phyloP scores from a whole-genome alignment of 2,888 invertebrate species.

The Plutella xylostella region DNA sequence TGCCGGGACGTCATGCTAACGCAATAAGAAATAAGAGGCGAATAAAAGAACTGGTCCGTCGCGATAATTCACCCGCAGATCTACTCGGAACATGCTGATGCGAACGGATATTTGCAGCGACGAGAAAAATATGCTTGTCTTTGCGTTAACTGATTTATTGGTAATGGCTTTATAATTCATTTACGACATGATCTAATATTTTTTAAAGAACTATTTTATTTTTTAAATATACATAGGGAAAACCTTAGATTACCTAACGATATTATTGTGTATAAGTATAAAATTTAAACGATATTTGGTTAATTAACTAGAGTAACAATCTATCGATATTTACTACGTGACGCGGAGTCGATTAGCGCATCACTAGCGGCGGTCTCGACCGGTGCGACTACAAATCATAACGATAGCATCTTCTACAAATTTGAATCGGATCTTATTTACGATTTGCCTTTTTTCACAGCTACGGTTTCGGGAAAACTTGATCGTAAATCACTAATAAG shows the following conservation, averaged over 20 bases:
- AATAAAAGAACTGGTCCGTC: constrained; percentile 34
- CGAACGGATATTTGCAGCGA: too few relatives aligned
- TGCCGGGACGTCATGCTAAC: constrained; percentile 31
- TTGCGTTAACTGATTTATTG: too few relatives aligned
- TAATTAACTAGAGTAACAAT: neutral
- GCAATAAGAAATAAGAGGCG: constrained; percentile 34
- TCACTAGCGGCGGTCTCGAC: constrained; percentile 64
- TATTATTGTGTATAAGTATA: too few relatives aligned
- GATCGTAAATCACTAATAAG: constrained; percentile 64
- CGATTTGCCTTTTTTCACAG: constrained; percentile 69
- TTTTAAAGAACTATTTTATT: neutral
- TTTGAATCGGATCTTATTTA: constrained; percentile 72
- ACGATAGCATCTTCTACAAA: constrained; percentile 70
- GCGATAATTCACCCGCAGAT: constrained; percentile 41
- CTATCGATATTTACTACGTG: constrained; percentile 41
- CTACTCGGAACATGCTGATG: constrained; percentile 38
- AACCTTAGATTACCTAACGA: neutral
- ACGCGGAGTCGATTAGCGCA: constrained; percentile 50
- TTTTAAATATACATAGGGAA: neutral
- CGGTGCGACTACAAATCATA: constrained; percentile 68
- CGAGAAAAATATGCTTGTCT: too few relatives aligned
- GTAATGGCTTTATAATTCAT: too few relatives aligned
- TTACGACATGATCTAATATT: too few relatives aligned
- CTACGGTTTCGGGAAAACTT: constrained; percentile 65
- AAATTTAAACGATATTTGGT: too few relatives aligned